Conservation (phyloP, 2,113 vertebrate genomes). For the Alligator mississippiensis region DNA sequence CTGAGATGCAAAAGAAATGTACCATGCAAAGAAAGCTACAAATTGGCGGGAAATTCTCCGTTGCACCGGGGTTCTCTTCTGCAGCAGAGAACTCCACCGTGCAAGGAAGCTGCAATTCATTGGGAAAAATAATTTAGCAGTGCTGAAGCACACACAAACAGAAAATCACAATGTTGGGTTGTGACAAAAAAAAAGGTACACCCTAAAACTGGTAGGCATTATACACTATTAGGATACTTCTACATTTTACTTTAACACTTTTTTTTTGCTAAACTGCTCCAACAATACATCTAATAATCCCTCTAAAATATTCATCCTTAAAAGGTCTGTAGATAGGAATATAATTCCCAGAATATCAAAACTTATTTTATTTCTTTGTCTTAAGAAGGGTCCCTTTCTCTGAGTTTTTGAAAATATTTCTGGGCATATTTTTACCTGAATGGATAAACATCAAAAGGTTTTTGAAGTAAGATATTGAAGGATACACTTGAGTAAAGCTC, state of each 20-base stretch:
- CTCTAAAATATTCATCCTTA: not conserved
- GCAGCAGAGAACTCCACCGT: too few relatives aligned
- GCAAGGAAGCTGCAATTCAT: too few relatives aligned
- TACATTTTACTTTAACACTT: not conserved
- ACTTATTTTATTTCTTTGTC: not conserved
- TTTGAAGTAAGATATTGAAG: not conserved
- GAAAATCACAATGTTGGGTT: too few relatives aligned
- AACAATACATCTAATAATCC: too few relatives aligned
- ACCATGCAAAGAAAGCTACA: too few relatives aligned
- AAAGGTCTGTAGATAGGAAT: not conserved
- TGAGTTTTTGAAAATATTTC: not conserved
- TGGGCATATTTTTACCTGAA: not conserved
- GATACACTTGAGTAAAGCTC: not conserved
- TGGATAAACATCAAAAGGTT: not conserved
- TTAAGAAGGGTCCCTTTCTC: not conserved
- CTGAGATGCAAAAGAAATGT: too few relatives aligned
- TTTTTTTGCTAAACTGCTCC: not conserved
- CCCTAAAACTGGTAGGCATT: not conserved
- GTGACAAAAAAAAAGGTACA: not conserved
- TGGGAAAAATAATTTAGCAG: too few relatives aligned
- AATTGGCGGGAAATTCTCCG: too few relatives aligned
- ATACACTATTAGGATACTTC: not conserved
- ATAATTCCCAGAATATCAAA: not conserved
- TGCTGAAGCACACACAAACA: too few relatives aligned
- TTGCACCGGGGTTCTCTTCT: too few relatives aligned